Base-by-base conservation (phyloP, 2,113 vertebrate genomes). In the Tachuris rubrigastra region DNA sequence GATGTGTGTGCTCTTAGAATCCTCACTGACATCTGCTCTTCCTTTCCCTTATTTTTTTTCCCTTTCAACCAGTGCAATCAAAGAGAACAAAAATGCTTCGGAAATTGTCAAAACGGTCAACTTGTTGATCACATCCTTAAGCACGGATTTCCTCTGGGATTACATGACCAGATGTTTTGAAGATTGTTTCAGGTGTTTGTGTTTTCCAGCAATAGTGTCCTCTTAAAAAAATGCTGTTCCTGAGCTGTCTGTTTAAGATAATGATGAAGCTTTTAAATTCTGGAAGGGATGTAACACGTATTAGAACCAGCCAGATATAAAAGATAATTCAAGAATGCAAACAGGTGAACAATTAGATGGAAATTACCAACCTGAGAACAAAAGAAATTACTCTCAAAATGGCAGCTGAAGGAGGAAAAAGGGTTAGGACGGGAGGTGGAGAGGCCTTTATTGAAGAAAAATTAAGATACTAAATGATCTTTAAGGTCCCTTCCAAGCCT, bases 51-150 rank as follows among this genome's bases (percentile, higher is more conserved):
- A 66, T 62, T 67, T 82, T 62, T 67, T 82, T n/a, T 55, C 85
- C 33, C 46, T 49, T 81, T 81, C 22, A 72, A 71, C 19, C 98
- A 99, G 99, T 90, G 97, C 98, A 66, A 98, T 99, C 93, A 99
- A 99, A 97, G 99, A 99, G 92, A 99, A 99, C 85, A 99, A 98
- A 96, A 99, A 98, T 6, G 98, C 99, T 28, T 99, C 99, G 0
- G 99, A 99, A 98, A 99, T 99, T 42, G 99, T 99, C 82, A 99
- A 99, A 95, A 99, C 99, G 0, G 98, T 99, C 87, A 99, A 99
- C 71, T 96, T 99, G 97, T 96, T 99, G 35, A 98, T 99, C 97
- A 98, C 98, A 12, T 99, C 99, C 58, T 98, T 99, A 85, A 99
- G 98, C 97, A 98, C 98, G 2, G 99, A 99, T 97, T 99, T 99